phyloP scores from a whole-genome alignment of 2,797 vertebrate species.

The Lagothrix lagotricha region DNA sequence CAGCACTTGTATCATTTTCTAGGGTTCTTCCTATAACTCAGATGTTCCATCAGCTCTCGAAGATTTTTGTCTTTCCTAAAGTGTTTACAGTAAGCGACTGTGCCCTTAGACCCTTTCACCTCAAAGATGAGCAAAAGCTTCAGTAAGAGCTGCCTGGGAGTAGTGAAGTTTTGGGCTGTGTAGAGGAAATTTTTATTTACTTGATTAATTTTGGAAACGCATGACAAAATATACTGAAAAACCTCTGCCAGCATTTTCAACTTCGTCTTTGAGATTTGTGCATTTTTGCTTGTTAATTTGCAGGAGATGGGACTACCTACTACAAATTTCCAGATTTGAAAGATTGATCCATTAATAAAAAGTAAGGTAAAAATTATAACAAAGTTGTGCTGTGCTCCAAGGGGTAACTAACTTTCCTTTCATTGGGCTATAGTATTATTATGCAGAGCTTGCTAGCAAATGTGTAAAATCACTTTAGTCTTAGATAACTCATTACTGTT shows the following conservation, averaged over 20 bases:
- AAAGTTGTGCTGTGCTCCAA: background rate
- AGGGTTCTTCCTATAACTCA: constrained; percentile 6
- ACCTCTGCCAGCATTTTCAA: background rate
- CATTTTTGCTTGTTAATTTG: background rate
- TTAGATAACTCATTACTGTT: background rate
- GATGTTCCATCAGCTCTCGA: background rate
- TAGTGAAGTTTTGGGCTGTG: background rate
- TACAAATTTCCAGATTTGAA: background rate
- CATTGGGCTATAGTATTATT: background rate
- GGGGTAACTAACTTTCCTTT: background rate
- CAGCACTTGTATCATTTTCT: background rate
- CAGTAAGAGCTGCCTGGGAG: background rate
- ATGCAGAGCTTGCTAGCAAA: background rate
- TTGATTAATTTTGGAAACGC: constrained; percentile 28
- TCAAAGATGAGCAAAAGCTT: constrained; percentile 22
- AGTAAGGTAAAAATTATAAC: background rate
- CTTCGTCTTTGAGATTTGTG: background rate
- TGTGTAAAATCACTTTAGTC: background rate
- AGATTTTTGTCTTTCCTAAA: background rate
- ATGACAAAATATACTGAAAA: constrained; percentile 8
- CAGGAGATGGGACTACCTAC: background rate
- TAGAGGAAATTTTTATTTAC: constrained; percentile 4
- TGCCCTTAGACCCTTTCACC: background rate
- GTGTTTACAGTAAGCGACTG: constrained; percentile 3
- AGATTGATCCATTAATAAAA: constrained; percentile 3